Conservation (phyloP, 2,113 vertebrate species). For the Speoplatyrhinus poulsoni region DNA sequence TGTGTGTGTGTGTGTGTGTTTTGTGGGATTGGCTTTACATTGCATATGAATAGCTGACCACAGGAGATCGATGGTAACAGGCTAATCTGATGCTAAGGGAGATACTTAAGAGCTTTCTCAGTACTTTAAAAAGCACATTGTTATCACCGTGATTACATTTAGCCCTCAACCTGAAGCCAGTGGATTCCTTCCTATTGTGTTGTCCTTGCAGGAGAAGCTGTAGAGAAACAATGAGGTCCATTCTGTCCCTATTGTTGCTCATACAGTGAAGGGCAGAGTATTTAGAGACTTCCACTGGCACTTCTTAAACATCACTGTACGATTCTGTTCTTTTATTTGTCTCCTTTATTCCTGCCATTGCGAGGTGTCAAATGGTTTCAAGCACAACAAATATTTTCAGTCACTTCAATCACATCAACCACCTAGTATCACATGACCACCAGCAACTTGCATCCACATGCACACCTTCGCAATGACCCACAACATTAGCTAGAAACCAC, state of each 20-base stretch:
- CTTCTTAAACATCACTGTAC: slow-evolving; percentile 42
- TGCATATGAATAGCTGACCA: slow-evolving; percentile 64
- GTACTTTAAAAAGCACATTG: slow-evolving; percentile 71
- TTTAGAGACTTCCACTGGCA: slow-evolving; percentile 60
- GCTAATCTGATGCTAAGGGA: slow-evolving; percentile 71
- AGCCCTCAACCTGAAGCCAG: slow-evolving; percentile 66
- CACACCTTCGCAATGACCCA: no score
- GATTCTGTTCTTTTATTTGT: slow-evolving; percentile 21
- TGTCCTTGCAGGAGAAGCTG: slow-evolving; percentile 57
- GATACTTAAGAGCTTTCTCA: slow-evolving; percentile 70
- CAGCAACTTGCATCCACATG: no score
- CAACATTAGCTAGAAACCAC: no score
- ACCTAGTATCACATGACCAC: no score
- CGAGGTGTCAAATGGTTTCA: no score
- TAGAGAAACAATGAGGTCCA: slow-evolving; percentile 64
- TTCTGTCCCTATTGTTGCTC: slow-evolving; percentile 60
- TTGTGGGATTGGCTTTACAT: slow-evolving; percentile 44
- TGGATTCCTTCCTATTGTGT: slow-evolving; percentile 73
- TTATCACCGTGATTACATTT: slow-evolving; percentile 75
- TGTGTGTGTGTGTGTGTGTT: slow-evolving; percentile 36
- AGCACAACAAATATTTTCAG: no score
- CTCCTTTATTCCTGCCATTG: slow-evolving; percentile 4
- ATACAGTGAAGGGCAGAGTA: slow-evolving; percentile 66
- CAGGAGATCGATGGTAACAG: slow-evolving; percentile 56
- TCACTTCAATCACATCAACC: no score